phyloP scores from a whole-genome alignment of 1,140 invertebrate species.

The Propsilocerus akamusi region DNA sequence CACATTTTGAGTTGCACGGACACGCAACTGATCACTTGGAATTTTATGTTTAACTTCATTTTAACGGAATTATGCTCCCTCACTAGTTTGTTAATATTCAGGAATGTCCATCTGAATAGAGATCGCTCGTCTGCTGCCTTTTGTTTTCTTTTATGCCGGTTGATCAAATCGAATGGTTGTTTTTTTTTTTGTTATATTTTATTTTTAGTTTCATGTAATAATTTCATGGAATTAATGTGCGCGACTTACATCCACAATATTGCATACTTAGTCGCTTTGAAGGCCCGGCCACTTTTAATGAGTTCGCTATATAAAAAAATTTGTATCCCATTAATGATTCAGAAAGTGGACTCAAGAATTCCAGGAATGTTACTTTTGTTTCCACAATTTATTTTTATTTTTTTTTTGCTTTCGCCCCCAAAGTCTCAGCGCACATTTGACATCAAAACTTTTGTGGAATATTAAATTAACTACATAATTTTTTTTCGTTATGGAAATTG shows the following conservation, averaged over 20 bases:
- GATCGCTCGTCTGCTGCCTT: too few species aligned
- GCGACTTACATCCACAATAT: neutral
- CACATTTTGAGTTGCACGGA: neutral
- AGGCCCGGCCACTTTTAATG: neutral
- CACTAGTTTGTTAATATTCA: neutral
- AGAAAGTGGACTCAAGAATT: too few species aligned
- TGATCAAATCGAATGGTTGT: neutral
- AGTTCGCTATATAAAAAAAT: neutral
- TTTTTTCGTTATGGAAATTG: too few species aligned
- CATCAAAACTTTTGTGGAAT: too few species aligned
- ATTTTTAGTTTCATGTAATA: neutral
- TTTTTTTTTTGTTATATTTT: too few species aligned
- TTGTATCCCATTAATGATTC: neutral
- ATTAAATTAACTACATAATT: too few species aligned
- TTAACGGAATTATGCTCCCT: neutral
- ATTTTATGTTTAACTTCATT: neutral
- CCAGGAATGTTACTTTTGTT: neutral
- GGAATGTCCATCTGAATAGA: neutral
- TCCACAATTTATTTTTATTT: neutral
- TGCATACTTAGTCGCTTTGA: neutral
- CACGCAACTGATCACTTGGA: constrained; percentile 1
- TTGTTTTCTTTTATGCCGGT: neutral
- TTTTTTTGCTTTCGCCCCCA: too few species aligned
- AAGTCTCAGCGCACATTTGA: too few species aligned
- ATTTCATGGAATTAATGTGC: constrained; percentile 3